These are phyloP conservation scores for Thymallus thymallus DNA, from an alignment of 2,113 vertebrate genomes.

Conservation along the genomic window DNA sequence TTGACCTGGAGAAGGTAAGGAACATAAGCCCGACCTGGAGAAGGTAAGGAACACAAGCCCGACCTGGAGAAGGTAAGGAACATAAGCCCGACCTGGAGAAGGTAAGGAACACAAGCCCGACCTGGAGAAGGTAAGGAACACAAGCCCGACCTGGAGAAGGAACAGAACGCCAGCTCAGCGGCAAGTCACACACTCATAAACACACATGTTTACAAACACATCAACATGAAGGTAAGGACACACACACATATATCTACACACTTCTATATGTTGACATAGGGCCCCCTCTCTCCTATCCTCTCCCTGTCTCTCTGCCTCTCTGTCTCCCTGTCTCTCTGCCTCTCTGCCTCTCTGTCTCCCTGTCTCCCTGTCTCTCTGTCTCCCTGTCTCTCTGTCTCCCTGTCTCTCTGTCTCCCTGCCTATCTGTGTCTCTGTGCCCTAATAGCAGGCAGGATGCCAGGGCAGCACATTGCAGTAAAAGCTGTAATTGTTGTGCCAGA, in stretches of 20 bases:
- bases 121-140: constrained; percentile 87
- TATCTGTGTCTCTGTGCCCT: constrained; percentile 7
- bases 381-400: no score
- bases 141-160: constrained; percentile 93
- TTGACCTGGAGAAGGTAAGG: no score
- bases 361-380: not conserved
- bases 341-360: not conserved
- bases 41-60: no score
- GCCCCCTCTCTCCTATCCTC: no score
- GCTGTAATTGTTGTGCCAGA: constrained; percentile 26
- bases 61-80: no score
- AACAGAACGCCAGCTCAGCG: not conserved
- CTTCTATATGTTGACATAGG: not conserved
- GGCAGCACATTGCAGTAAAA: constrained; percentile 12
- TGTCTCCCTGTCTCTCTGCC: no score
- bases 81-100: no score
- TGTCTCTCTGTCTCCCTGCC: not conserved
- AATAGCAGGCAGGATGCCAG: not conserved
- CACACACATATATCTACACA: not conserved
- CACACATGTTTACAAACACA: not conserved
- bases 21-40: constrained; percentile 87
- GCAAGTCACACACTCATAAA: not conserved
- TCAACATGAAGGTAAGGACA: not conserved
- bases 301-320: no score
- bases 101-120: constrained; percentile 87